phyloP scores from a whole-genome alignment of 2,113 vertebrate genomes.

The Geococcyx californianus region DNA sequence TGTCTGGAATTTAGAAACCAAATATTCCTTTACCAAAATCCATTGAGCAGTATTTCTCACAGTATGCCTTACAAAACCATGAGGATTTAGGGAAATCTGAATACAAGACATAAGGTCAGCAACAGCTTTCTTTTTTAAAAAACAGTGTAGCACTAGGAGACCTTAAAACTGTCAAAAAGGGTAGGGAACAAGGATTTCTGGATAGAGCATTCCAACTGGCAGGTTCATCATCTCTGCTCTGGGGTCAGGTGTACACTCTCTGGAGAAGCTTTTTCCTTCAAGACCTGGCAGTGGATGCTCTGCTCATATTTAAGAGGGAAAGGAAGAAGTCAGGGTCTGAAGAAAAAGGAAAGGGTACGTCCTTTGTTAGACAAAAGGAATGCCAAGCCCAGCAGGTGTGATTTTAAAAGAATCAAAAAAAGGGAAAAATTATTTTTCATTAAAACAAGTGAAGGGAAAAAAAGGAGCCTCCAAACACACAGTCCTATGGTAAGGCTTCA shows the following conservation, averaged over 20 bases:
- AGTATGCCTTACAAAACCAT: not conserved
- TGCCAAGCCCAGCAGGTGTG: not conserved
- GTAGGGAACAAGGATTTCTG: not conserved
- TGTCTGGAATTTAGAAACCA: not conserved
- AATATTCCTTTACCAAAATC: not conserved
- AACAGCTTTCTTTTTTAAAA: not conserved
- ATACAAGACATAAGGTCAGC: not conserved
- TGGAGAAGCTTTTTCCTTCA: constrained; percentile 21
- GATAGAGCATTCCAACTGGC: constrained; percentile 2
- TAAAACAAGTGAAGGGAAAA: not conserved
- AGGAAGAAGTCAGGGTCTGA: not conserved
- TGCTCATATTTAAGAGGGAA: not conserved
- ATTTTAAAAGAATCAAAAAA: not conserved
- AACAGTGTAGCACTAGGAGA: not conserved
- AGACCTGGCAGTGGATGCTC: not conserved
- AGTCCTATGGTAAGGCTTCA: not conserved
- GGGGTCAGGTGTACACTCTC: not conserved
- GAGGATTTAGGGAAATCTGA: not conserved
- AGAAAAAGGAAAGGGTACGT: not conserved
- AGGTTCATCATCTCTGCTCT: constrained; percentile 28
- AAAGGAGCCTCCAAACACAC: not conserved
- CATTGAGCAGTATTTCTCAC: not conserved
- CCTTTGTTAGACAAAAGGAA: not conserved
- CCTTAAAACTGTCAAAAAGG: constrained; percentile 20
- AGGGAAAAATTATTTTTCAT: not conserved